Evolutionary conservation across 2,113 vertebrate species (phyloP).

Genomic region (Campylorhamphus procurvoides): DNA sequence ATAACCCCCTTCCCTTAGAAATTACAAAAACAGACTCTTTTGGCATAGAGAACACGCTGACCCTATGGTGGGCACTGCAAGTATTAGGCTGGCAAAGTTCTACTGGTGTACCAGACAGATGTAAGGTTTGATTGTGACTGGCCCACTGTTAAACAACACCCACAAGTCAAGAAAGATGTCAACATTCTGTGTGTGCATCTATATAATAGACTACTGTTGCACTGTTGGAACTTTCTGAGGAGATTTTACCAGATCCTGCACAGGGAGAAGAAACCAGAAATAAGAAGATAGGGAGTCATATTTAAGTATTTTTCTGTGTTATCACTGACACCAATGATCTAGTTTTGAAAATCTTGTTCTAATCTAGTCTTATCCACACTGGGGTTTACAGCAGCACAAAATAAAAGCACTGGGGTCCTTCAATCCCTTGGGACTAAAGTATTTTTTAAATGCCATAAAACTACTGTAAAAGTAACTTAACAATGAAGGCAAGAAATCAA

Average conservation of each 20-base stretch:
- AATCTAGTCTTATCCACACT: background rate
- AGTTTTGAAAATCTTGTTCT: background rate
- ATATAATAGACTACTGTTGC: background rate
- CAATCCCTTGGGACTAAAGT: background rate
- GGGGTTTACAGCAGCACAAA: background rate
- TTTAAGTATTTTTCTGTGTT: background rate
- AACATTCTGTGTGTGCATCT: background rate
- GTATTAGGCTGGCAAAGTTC: background rate
- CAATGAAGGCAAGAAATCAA: background rate
- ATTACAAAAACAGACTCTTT: background rate
- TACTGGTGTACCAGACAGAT: background rate
- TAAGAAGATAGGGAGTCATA: background rate
- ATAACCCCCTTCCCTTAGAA: background rate
- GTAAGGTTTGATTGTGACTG: background rate
- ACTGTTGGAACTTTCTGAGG: background rate
- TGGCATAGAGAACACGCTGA: background rate
- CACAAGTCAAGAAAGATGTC: background rate
- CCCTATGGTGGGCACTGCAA: background rate
- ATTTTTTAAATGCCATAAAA: background rate
- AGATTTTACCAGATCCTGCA: background rate
- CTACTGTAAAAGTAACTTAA: background rate
- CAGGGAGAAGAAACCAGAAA: background rate
- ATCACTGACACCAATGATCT: background rate
- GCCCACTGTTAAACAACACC: background rate
- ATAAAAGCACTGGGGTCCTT: background rate